These are phyloP conservation scores for Buphagus erythrorhynchus DNA, from an alignment of 2,797 vertebrate genomes.

Conservation along the genomic window DNA sequence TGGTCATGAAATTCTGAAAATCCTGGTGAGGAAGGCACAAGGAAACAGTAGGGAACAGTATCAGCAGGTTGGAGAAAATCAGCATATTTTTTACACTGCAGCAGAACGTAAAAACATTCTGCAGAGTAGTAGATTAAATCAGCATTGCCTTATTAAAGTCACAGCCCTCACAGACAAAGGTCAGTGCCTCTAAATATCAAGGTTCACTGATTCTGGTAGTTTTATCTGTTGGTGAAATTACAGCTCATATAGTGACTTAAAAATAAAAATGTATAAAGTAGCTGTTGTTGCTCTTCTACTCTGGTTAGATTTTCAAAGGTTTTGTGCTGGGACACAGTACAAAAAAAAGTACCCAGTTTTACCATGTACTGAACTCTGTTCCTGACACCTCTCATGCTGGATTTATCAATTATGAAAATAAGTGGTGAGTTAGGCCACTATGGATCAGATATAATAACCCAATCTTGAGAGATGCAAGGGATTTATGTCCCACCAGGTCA, in stretches of 20 bases:
- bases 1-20: constrained; percentile 83
- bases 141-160: not conserved
- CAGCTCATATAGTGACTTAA: not conserved
- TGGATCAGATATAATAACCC: not conserved
- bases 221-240: not conserved
- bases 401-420: not conserved
- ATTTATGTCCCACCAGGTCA: not conserved
- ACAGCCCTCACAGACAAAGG: not conserved
- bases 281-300: not conserved
- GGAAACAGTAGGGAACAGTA: not conserved
- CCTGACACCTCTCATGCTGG: not conserved
- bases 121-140: not conserved
- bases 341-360: not conserved
- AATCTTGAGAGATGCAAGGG: not conserved
- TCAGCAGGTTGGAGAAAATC: not conserved
- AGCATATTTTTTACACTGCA: not conserved
- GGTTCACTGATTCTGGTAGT: not conserved
- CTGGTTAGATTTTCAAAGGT: not conserved
- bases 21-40: constrained; percentile 72
- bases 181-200: not conserved
- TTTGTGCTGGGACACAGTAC: not conserved
- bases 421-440: not conserved
- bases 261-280: not conserved
- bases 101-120: not conserved
- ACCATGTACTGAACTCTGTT: not conserved